Percentiles rank a stretch among this genome's conserved stretches.
Conservation (phyloP, 2,888 invertebrate genomes). For the Cosmopolites sordidus region DNA sequence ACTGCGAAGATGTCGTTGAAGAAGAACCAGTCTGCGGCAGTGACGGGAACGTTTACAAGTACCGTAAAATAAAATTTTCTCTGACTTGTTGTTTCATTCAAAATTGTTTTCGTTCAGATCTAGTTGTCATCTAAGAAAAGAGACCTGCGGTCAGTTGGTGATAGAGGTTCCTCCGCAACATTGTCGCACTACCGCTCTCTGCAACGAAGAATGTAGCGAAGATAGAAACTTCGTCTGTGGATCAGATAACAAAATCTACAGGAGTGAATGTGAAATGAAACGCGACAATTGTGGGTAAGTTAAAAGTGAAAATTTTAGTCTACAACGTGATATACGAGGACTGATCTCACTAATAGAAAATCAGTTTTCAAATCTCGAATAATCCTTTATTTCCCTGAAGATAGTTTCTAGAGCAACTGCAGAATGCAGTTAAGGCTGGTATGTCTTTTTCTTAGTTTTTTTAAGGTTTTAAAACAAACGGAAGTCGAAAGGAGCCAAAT, state of each 20-base stretch:
- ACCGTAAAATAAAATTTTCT: no score
- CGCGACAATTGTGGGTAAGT: constrained; percentile 71
- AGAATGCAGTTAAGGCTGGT: no score
- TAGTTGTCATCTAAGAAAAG: constrained; percentile 74
- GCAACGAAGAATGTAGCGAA: constrained; percentile 69
- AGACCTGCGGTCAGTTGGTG: constrained; percentile 83
- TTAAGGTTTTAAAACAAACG: no score
- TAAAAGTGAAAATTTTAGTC: no score
- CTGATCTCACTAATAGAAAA: no score
- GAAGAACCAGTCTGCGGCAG: constrained; percentile 81
- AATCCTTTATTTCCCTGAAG: no score
- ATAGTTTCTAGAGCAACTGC: no score
- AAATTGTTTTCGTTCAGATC: constrained; percentile 53
- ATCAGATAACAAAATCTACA: constrained; percentile 85
- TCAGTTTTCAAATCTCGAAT: no score
- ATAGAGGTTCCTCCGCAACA: constrained; percentile 78
- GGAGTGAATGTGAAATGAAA: constrained; percentile 88
- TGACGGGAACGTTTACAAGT: constrained; percentile 82
- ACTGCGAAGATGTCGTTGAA: constrained; percentile 55
- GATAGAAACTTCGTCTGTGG: constrained; percentile 81
- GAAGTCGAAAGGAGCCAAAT: no score
- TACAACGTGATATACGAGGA: no score
- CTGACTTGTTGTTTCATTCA: constrained; percentile 41
- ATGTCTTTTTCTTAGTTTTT: no score
- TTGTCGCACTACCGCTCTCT: constrained; percentile 80